Evolutionary conservation across 2,797 vertebrate species (phyloP).

Genomic region (Spinus pinus): DNA sequence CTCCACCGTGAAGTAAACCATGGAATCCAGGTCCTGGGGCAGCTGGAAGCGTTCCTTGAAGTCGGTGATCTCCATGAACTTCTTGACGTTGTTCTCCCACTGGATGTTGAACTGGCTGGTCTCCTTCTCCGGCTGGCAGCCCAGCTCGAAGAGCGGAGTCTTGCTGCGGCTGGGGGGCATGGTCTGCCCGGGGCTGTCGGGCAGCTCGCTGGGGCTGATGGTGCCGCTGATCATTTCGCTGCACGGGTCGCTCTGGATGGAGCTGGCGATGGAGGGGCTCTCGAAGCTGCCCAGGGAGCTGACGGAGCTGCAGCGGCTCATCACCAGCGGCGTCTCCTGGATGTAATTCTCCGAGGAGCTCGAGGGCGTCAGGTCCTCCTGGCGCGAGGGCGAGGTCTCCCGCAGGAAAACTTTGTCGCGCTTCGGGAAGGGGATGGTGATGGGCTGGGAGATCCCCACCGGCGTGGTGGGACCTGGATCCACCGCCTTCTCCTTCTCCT

Average conservation of each 20-base stretch:
- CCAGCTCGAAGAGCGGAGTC: slow-evolving; percentile 88
- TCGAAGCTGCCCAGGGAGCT: slow-evolving; percentile 97
- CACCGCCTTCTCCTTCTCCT: slow-evolving; percentile 27
- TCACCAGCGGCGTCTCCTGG: slow-evolving; percentile 95
- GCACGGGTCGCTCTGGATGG: slow-evolving; percentile 96
- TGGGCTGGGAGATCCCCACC: slow-evolving; percentile 75
- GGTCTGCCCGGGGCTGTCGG: slow-evolving; percentile 97
- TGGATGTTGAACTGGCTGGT: slow-evolving; percentile 84
- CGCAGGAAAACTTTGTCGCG: slow-evolving; percentile 83
- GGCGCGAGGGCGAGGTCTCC: slow-evolving; percentile 75
- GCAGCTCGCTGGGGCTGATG: slow-evolving; percentile 95
- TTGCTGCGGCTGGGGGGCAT: slow-evolving; percentile 98
- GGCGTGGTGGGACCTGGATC: background rate
- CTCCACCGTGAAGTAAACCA: slow-evolving; percentile 97
- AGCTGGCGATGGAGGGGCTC: slow-evolving; percentile 94
- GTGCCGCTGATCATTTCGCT: slow-evolving; percentile 97
- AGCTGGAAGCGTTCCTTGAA: slow-evolving; percentile 93
- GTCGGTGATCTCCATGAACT: slow-evolving; percentile 94
- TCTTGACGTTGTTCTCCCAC: slow-evolving; percentile 92
- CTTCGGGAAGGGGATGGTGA: slow-evolving; percentile 82
- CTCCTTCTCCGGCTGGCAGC: slow-evolving; percentile 79
- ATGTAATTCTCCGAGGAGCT: slow-evolving; percentile 97
- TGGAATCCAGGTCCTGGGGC: slow-evolving; percentile 91
- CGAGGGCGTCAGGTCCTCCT: slow-evolving; percentile 90
- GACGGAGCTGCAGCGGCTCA: slow-evolving; percentile 97